Evolutionary conservation across 1,140 invertebrate species (phyloP).

Genomic region (Cephus cinctus): DNA sequence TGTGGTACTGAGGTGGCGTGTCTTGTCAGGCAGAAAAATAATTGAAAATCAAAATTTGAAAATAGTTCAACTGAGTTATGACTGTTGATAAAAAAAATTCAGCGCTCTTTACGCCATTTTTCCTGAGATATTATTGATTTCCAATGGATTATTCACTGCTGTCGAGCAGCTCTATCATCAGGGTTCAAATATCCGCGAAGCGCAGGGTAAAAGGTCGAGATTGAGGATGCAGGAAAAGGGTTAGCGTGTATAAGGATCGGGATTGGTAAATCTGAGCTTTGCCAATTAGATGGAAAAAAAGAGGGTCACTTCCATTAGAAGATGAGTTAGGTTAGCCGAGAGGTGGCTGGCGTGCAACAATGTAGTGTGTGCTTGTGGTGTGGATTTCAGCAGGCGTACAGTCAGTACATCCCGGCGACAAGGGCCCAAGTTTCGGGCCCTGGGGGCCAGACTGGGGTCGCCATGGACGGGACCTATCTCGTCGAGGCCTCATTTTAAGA

Average conservation of each 20-base stretch:
- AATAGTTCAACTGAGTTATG: too few relatives aligned
- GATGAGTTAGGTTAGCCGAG: conserved; percentile 41
- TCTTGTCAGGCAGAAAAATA: too few relatives aligned
- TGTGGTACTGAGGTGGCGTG: too few relatives aligned
- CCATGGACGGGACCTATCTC: conserved; percentile 78
- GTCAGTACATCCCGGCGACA: conserved; percentile 80
- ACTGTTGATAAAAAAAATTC: too few relatives aligned
- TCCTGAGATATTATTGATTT: too few relatives aligned
- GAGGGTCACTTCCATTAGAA: too few relatives aligned
- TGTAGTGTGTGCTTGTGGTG: conserved; percentile 58
- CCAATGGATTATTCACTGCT: too few relatives aligned
- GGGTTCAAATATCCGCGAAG: too few relatives aligned
- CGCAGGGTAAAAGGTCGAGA: background rate
- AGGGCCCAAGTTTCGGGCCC: conserved; percentile 62
- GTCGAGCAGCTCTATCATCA: too few relatives aligned
- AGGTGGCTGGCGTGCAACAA: conserved; percentile 53
- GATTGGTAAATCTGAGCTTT: background rate
- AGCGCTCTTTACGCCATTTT: too few relatives aligned
- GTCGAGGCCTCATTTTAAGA: conserved; percentile 79
- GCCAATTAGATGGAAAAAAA: conserved; percentile 10
- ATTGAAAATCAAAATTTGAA: too few relatives aligned
- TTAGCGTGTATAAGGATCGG: background rate
- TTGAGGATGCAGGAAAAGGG: background rate
- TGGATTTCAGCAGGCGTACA: conserved; percentile 73
- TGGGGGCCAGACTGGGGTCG: conserved; percentile 74